phyloP scores from a whole-genome alignment of 2,113 vertebrate genomes.

The Meles meles region DNA sequence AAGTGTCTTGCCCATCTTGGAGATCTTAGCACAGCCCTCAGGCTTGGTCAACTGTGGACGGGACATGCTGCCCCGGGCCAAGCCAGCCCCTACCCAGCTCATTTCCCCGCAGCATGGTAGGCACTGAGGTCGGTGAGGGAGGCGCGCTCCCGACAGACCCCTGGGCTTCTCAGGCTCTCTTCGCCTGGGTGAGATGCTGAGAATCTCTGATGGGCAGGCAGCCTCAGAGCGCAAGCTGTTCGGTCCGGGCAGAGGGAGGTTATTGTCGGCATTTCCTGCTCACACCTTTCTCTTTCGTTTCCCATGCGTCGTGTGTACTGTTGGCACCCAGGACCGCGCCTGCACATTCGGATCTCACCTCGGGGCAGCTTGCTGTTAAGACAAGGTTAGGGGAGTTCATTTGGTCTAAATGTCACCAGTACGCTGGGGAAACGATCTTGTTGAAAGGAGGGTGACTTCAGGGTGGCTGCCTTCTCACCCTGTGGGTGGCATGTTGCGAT shows the following conservation, averaged over 20 bases:
- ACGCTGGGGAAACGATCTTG: neutral
- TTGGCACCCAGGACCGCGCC: fast-evolving
- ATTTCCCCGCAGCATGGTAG: fast-evolving
- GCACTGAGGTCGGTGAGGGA: neutral
- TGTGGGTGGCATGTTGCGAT: neutral
- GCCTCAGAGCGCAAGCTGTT: neutral
- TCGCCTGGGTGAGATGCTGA: neutral
- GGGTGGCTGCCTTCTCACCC: neutral
- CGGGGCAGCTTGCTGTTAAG: neutral
- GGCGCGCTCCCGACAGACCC: too few relatives aligned
- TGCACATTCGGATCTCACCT: neutral
- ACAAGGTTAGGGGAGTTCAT: neutral
- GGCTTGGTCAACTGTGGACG: neutral
- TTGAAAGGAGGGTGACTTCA: neutral
- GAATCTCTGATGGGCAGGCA: neutral
- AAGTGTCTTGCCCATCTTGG: neutral
- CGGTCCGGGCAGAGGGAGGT: neutral
- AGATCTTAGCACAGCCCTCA: neutral
- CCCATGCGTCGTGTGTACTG: fast-evolving
- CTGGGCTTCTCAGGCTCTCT: neutral
- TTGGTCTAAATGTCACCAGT: neutral
- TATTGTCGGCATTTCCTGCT: neutral
- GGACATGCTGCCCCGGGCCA: neutral
- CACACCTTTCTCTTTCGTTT: neutral
- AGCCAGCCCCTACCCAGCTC: neutral